Conservation (phyloP, 2,797 vertebrate genomes). For the Poeciliopsis presidionis region DNA sequence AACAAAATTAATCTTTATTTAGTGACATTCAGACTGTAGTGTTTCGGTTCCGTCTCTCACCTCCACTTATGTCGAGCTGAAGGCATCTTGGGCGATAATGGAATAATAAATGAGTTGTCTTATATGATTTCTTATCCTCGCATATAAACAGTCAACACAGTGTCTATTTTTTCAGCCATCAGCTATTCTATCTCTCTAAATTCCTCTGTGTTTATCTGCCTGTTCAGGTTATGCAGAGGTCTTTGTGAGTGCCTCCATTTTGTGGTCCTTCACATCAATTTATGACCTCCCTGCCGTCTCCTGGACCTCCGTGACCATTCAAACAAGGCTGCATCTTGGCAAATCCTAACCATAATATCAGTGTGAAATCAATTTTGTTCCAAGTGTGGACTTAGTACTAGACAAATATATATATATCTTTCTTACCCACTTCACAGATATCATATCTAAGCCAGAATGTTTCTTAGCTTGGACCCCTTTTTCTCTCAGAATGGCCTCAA, state of each 20-base stretch:
- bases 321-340: neutral
- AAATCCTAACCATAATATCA: neutral
- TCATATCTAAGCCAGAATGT: neutral
- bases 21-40: constrained; percentile 8
- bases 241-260: constrained; percentile 11
- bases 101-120: neutral
- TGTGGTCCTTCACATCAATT: neutral
- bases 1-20: constrained; percentile 1
- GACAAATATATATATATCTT: neutral
- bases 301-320: neutral
- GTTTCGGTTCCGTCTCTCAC: neutral
- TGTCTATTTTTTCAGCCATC: constrained; percentile 2
- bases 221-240: constrained; percentile 18
- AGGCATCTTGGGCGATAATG: constrained; percentile 8
- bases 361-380: neutral
- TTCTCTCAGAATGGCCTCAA: neutral
- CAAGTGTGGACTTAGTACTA: neutral
- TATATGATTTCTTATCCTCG: constrained; percentile 18
- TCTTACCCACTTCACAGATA: neutral
- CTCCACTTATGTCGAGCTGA: neutral
- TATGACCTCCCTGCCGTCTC: neutral
- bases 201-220: constrained; percentile 12
- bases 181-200: constrained; percentile 10
- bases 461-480: neutral
- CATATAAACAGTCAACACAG: constrained; percentile 3